A percentile compares a stretch with the other conserved stretches of the same genome.
phyloP scores from a whole-genome alignment of 2,888 invertebrate genomes.

The Xanthorhoe designata region DNA sequence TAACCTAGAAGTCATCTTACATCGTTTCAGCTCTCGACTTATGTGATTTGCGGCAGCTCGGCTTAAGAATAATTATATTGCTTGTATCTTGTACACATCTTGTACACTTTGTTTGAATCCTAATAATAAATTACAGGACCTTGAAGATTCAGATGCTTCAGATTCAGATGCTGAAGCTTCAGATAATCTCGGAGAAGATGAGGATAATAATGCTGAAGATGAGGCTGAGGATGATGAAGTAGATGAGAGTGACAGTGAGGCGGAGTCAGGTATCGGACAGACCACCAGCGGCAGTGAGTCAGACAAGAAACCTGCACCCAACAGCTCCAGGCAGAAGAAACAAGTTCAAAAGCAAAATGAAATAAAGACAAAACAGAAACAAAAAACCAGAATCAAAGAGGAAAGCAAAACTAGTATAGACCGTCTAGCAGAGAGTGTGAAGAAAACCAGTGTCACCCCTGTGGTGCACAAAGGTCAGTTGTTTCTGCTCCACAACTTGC shows the following conservation, averaged over 20 bases:
- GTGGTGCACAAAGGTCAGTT: constrained; percentile 67
- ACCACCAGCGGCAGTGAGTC: constrained; percentile 55
- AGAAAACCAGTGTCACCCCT: constrained; percentile 62
- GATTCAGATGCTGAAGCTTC: constrained; percentile 37
- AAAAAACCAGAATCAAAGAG: constrained; percentile 26
- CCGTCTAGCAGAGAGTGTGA: constrained; percentile 61
- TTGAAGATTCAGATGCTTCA: constrained; percentile 64
- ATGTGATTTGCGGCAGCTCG: too few relatives aligned
- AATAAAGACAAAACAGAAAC: constrained; percentile 36
- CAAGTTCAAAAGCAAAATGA: constrained; percentile 17
- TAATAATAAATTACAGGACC: constrained; percentile 63
- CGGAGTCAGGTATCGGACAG: constrained; percentile 65
- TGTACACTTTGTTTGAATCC: too few relatives aligned
- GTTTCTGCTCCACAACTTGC: too few relatives aligned
- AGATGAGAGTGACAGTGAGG: constrained; percentile 72
- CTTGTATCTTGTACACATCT: too few relatives aligned
- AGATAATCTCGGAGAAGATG: constrained; percentile 35
- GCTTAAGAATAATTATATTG: too few relatives aligned
- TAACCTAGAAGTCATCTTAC: too few relatives aligned
- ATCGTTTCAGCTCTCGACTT: too few relatives aligned
- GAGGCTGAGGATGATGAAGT: constrained; percentile 60
- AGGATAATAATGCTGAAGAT: constrained; percentile 58
- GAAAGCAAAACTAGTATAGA: constrained; percentile 54
- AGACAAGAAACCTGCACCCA: constrained; percentile 44
- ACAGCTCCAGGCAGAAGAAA: constrained; percentile 39